Percentiles rank a stretch among this genome's conserved stretches.
Evolutionary conservation across 2,797 vertebrate genomes (phyloP).

Genomic region (Staurois parvus): DNA sequence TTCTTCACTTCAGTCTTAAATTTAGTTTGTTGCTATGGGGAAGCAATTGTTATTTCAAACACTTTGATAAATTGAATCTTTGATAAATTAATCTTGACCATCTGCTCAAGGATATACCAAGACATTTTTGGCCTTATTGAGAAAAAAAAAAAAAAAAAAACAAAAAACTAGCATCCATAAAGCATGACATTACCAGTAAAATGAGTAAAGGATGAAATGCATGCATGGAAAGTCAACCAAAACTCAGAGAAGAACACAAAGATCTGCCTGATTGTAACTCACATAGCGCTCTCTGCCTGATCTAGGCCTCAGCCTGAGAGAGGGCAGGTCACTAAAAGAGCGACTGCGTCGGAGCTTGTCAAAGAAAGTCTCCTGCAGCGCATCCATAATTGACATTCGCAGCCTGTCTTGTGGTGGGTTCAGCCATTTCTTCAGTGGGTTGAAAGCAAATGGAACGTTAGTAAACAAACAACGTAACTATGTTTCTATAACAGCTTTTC

Average conservation of each 20-base stretch:
- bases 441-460: constrained; percentile 73
- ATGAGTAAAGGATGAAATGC: background rate
- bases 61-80: too few species aligned
- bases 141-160: too few species aligned
- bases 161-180: background rate
- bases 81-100: too few species aligned
- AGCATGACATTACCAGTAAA: background rate
- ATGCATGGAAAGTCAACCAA: constrained; percentile 57
- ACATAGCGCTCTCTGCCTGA: constrained; percentile 94
- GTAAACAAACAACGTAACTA: constrained; percentile 59
- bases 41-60: too few species aligned
- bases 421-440: constrained; percentile 86
- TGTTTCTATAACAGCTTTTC: background rate
- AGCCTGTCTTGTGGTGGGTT: constrained; percentile 85
- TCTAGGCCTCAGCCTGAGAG: constrained; percentile 89
- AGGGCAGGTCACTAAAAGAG: constrained; percentile 95
- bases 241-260: constrained; percentile 61
- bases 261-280: constrained; percentile 79
- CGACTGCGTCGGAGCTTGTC: constrained; percentile 94
- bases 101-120: background rate
- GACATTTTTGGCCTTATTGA: background rate
- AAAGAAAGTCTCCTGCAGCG: constrained; percentile 92
- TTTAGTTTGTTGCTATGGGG: too few species aligned
- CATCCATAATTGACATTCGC: constrained; percentile 89
- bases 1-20: too few species aligned